Conservation (phyloP, 2,888 invertebrate genomes). For the Dichetophora obliterata region DNA sequence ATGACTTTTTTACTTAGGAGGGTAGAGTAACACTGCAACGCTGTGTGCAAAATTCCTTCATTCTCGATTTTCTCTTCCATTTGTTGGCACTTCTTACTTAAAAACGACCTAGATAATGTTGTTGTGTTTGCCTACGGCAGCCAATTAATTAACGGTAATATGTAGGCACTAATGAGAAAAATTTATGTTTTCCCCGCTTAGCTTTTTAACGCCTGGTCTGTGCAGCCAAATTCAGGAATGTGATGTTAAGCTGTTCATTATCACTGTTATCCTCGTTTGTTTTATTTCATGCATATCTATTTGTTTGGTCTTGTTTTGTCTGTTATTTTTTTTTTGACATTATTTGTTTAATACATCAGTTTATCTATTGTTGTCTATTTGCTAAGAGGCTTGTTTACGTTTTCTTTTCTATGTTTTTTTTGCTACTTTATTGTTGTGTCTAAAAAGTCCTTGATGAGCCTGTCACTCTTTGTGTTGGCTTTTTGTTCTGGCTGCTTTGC, state of each 20-base stretch:
- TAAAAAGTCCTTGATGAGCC: neutral
- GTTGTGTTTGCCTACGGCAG: constrained; percentile 27
- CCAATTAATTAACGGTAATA: constrained; percentile 65
- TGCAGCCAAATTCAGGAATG: too few relatives aligned
- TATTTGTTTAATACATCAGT: too few relatives aligned
- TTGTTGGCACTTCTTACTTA: neutral
- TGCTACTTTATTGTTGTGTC: constrained; percentile 31
- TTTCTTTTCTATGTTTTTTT: constrained; percentile 30
- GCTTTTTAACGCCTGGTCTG: too few relatives aligned
- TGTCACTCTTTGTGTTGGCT: neutral
- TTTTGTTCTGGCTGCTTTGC: constrained; percentile 27
- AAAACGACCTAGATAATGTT: neutral
- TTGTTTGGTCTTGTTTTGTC: too few relatives aligned
- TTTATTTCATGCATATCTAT: too few relatives aligned
- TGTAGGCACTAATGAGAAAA: constrained; percentile 45
- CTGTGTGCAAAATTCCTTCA: too few relatives aligned
- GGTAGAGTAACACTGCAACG: too few relatives aligned
- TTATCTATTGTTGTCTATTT: neutral
- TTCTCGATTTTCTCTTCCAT: neutral
- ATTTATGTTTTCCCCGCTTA: too few relatives aligned
- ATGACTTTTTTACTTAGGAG: too few relatives aligned
- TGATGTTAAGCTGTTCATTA: too few relatives aligned
- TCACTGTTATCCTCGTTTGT: too few relatives aligned
- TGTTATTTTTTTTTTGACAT: too few relatives aligned
- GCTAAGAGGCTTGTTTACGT: neutral